Conservation (phyloP, 2,113 vertebrate species). For the Phalacrocorax pelagicus region DNA sequence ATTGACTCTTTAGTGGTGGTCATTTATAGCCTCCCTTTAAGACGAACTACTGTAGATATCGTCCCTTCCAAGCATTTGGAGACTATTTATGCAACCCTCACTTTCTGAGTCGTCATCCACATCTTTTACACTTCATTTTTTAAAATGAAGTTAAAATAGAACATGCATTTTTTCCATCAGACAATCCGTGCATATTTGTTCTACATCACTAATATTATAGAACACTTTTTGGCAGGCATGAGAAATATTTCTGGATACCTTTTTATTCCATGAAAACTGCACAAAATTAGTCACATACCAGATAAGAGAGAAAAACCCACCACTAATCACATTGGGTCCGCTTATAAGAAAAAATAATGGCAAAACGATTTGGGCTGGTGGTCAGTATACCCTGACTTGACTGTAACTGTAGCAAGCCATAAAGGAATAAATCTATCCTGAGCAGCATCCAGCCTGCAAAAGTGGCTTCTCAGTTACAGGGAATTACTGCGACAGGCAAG, state of each 20-base stretch:
- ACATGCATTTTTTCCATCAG: not conserved
- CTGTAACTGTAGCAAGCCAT: not conserved
- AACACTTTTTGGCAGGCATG: not conserved
- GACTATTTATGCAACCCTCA: not conserved
- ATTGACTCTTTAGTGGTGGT: not conserved
- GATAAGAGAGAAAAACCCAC: not conserved
- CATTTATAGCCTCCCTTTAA: not conserved
- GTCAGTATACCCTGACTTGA: not conserved
- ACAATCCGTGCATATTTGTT: not conserved
- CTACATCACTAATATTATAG: not conserved
- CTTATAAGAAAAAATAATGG: constrained; percentile 19
- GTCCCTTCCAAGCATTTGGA: not conserved
- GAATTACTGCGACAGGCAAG: not conserved
- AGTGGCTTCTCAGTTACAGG: not conserved
- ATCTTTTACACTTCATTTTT: not conserved
- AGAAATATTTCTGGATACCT: not conserved
- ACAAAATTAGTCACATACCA: not conserved
- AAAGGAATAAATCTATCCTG: not conserved
- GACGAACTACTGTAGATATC: not conserved
- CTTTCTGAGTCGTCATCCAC: not conserved
- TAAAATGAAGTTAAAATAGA: not conserved
- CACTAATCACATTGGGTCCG: not conserved
- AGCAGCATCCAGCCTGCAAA: not conserved
- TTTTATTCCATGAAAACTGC: not conserved
- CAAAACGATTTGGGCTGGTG: not conserved